Base-by-base conservation (phyloP, 2,888 invertebrate species). In the Drosophila infuscata region DNA sequence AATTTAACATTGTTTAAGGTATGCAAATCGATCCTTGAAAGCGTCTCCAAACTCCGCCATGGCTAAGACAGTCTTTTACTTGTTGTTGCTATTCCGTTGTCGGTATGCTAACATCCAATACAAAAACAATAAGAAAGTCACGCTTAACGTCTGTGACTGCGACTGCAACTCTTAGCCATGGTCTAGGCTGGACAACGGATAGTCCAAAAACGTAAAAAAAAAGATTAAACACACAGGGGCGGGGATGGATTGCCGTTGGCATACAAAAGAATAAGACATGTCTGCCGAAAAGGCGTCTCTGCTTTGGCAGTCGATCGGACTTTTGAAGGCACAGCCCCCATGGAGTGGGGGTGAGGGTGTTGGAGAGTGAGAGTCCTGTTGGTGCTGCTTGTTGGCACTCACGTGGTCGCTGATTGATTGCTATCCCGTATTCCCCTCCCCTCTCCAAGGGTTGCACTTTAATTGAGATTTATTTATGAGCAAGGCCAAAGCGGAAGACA, bases 381-480 rank as follows among this genome's bases (percentile, higher is more conserved):
- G 56, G 38, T 53, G 52, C 49, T 30, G 38, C 70, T 51, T 66
- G 62, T 43, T 59, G 53, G 63, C 56, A 60, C 33, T 79, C 67
- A 60, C 76, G 72, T 60, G 70, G 43, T 38, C 56, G 65, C 85
- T 86, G 85, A 86, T 90, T 90, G 85, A 86, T 90, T 90, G 79
- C 76, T 76, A 73, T 76, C 63, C 67, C 78, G 60, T 46, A 65
- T 62, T 46, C 29, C 61, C n/a, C 25, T 7, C 15, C 33, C 30
- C 17, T 12, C 15, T 20, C 9, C 32, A 76, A 75, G 91, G 89
- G 90, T 88, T 83, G 87, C 60, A 79, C 79, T 88, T 91, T 91
- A 88, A 91, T 90, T 79, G 90, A 91, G 89, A 88, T 88, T 88
- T 88, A 91, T 91, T 91, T 90, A 85, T 83, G 86, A 60, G 63